Percentiles rank a stretch among this genome's conserved stretches.
Conservation (phyloP, 2,113 vertebrate species). For the Aplodontia rufa region DNA sequence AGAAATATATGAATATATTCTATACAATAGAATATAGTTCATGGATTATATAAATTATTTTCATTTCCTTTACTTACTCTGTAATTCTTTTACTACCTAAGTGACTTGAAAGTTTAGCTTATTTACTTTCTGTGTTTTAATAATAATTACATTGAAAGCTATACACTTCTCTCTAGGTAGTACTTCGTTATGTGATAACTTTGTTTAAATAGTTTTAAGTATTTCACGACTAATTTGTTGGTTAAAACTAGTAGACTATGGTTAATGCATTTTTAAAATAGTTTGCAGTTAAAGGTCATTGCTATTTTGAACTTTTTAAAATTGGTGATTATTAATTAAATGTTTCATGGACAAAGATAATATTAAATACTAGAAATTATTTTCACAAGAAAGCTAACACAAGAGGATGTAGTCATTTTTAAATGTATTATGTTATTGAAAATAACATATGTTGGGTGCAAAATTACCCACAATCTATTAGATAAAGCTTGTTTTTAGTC, state of each 20-base stretch:
- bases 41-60: background rate
- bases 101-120: background rate
- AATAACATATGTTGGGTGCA: background rate
- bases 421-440: background rate
- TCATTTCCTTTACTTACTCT: background rate
- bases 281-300: background rate
- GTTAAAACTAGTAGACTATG: background rate
- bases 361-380: background rate
- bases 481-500: background rate
- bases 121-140: conserved; percentile 7
- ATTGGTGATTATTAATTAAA: conserved; percentile 26
- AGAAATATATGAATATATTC: background rate
- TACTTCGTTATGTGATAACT: background rate
- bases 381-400: too few relatives aligned
- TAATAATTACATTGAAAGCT: background rate
- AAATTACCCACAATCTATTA: background rate
- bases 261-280: background rate
- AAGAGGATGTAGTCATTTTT: background rate
- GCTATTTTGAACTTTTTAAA: background rate
- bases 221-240: background rate
- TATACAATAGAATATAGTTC: background rate
- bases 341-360: background rate
- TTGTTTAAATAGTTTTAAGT: background rate
- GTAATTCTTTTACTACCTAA: conserved; percentile 8
- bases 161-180: background rate